phyloP scores from a whole-genome alignment of 2,888 invertebrate species.

The Unio pictorum region DNA sequence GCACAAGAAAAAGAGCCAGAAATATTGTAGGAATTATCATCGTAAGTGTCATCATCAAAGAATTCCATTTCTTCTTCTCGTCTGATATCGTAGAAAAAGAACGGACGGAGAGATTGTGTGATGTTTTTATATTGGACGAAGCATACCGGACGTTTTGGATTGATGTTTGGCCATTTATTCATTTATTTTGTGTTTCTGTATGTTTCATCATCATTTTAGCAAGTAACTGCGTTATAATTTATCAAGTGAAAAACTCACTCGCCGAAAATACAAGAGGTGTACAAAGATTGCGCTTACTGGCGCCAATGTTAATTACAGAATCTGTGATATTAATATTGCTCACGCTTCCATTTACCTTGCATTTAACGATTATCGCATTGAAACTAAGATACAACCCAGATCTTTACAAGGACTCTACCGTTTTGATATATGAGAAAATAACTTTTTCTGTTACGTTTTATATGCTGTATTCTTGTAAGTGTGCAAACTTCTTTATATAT shows the following conservation, averaged over 20 bases:
- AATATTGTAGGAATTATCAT: conserved; percentile 28
- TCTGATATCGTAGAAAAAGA: conserved; percentile 43
- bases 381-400: conserved; percentile 30
- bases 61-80: conserved; percentile 42
- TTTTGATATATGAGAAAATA: conserved; percentile 33
- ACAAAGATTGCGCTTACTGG: conserved; percentile 37
- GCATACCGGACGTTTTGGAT: conserved; percentile 39
- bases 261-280: conserved; percentile 18
- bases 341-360: conserved; percentile 53
- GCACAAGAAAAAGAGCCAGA: conserved; percentile 42
- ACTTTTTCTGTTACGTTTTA: conserved; percentile 54
- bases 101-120: conserved; percentile 46
- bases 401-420: conserved; percentile 29
- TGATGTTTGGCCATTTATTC: conserved; percentile 51
- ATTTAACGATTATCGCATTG: conserved; percentile 32
- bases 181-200: conserved; percentile 35
- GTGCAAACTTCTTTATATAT: conserved; percentile 55
- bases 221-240: conserved; percentile 49
- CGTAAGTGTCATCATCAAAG: conserved; percentile 43
- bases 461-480: conserved; percentile 55
- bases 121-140: conserved; percentile 33
- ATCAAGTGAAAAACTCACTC: conserved; percentile 37
- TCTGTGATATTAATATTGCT: conserved; percentile 46
- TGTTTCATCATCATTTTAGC: conserved; percentile 43
- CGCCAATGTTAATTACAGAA: conserved; percentile 52